Conservation (phyloP, 2,113 vertebrate genomes). For the Marcusenius ussheri region DNA sequence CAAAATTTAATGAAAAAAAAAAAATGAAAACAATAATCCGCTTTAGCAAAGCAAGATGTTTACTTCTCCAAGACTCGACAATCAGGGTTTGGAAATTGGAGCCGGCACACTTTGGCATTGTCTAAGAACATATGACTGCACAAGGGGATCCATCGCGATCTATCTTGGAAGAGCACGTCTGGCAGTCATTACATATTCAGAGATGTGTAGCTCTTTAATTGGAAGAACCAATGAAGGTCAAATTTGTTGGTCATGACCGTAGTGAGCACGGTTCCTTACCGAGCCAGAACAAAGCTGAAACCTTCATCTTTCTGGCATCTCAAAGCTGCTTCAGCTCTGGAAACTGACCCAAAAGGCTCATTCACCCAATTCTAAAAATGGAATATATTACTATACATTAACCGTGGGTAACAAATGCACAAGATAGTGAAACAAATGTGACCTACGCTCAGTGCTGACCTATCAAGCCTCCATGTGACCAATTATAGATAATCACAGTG, state of each 20-base stretch:
- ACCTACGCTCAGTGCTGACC: neutral
- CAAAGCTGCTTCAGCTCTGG: neutral
- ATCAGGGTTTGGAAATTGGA: constrained; percentile 36
- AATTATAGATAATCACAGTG: neutral
- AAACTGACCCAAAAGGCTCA: neutral
- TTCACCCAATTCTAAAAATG: neutral
- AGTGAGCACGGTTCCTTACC: neutral
- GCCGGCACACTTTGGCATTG: constrained; percentile 21
- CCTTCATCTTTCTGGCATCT: neutral
- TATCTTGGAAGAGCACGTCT: neutral
- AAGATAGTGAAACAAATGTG: neutral
- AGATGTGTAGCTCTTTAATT: neutral
- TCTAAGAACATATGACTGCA: constrained; percentile 27
- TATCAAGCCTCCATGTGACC: neutral
- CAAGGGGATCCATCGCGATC: constrained; percentile 31
- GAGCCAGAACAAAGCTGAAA: neutral
- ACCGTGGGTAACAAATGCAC: neutral
- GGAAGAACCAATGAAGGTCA: neutral
- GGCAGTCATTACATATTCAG: constrained; percentile 14
- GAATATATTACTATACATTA: neutral
- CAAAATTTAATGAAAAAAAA: constrained; percentile 32
- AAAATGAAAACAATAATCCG: constrained; percentile 25
- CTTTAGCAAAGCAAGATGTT: constrained; percentile 29
- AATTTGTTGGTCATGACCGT: neutral
- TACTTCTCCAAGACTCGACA: constrained; percentile 34